Percentiles rank a stretch among this genome's conserved stretches.
Evolutionary conservation across 2,888 invertebrate genomes (phyloP).

Genomic region (Augochlorella aurata): DNA sequence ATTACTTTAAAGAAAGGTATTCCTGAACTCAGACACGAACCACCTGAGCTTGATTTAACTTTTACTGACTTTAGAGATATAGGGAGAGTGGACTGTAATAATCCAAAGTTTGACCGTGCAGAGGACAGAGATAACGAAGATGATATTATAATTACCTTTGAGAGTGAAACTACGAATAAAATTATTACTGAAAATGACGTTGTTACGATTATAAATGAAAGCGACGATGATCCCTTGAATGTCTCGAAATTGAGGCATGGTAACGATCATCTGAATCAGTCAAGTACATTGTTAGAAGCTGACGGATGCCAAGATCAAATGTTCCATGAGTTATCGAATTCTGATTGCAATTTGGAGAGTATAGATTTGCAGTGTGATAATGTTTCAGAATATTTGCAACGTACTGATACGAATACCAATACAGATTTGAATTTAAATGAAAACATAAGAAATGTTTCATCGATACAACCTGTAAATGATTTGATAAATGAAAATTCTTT

Average conservation of each 20-base stretch:
- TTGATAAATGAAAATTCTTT: background rate
- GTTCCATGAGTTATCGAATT: background rate
- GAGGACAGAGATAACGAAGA: conserved; percentile 9
- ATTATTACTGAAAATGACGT: conserved; percentile 41
- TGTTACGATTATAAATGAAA: conserved; percentile 25
- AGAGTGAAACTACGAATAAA: background rate
- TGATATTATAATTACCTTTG: conserved; percentile 24
- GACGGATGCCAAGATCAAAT: conserved; percentile 8
- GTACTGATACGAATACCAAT: conserved; percentile 6
- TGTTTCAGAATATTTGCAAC: background rate
- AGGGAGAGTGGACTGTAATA: conserved; percentile 74
- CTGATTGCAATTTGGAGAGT: conserved; percentile 28
- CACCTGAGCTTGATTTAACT: conserved; percentile 74
- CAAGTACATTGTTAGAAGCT: background rate
- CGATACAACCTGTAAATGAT: background rate
- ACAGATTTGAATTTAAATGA: conserved; percentile 2
- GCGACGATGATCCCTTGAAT: conserved; percentile 1
- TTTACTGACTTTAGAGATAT: conserved; percentile 76
- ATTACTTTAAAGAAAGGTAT: conserved; percentile 57
- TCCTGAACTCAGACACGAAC: conserved; percentile 71
- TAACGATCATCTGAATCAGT: background rate
- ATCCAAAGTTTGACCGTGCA: conserved; percentile 29
- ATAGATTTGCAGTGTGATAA: conserved; percentile 24
- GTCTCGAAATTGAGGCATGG: conserved; percentile 10
- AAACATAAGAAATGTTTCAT: background rate